Base-by-base conservation (phyloP, 2,888 invertebrate species). In the Parascotia fuliginaria region DNA sequence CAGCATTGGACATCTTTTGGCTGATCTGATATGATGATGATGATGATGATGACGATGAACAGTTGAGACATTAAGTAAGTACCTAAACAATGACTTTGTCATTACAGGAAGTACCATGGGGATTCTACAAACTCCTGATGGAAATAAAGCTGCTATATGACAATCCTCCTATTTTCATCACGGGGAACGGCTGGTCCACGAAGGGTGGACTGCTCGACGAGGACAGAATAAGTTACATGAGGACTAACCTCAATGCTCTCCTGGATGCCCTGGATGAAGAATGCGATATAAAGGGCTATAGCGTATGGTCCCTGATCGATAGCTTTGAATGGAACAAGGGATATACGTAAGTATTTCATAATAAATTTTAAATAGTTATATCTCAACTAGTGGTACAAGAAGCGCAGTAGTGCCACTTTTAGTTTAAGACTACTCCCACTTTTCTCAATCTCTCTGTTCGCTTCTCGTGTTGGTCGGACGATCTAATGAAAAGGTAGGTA, bases 321-420 rank as follows among this genome's bases (percentile, higher is more conserved):
- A 94, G 93, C 63, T 94, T 95, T 65, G 95, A 95, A 74, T 95
- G 95, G 94, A 75, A 75, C 9, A 65, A 70, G 32, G 95, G 95
- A 24, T 95, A 93, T 68, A 85, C 77, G 92, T 93, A 74, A 88
- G 92, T 77, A 24, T 24, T 19, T 19, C 19, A 19, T 19, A 19
- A 19, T n/a, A n/a, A n/a, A n/a, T n/a, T n/a, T n/a, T n/a, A n/a
- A n/a, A n/a, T n/a, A n/a, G n/a, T n/a, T n/a, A n/a, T n/a, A n/a
- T n/a, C n/a, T n/a, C n/a, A n/a, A n/a, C n/a, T n/a, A n/a, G n/a
- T n/a, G n/a, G n/a, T n/a, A n/a, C n/a, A n/a, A n/a, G n/a, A n/a
- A n/a, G n/a, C n/a, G n/a, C n/a, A n/a, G n/a, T n/a, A n/a, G n/a
- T n/a, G n/a, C n/a, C n/a, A n/a, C n/a, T n/a, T n/a, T n/a, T n/a